Conservation (phyloP, 2,113 vertebrate genomes). For the Xiphophorus couchianus region DNA sequence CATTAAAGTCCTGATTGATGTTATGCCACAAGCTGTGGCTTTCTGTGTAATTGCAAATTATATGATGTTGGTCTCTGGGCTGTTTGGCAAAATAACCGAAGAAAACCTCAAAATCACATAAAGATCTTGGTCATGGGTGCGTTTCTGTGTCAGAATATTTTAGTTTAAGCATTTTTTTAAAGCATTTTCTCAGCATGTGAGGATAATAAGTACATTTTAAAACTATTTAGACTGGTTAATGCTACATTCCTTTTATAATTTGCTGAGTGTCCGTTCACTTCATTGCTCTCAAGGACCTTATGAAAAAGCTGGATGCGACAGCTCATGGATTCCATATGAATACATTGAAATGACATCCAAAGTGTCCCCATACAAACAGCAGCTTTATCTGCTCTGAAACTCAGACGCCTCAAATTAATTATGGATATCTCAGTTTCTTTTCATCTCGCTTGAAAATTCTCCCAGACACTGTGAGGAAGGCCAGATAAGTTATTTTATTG, state of each 20-base stretch:
- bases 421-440: conserved; percentile 14
- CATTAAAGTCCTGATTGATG: background rate
- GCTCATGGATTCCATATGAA: conserved; percentile 20
- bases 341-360: conserved; percentile 1
- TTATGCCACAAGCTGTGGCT: background rate
- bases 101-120: background rate
- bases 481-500: conserved; percentile 12
- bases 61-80: background rate
- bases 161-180: background rate
- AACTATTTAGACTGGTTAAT: background rate
- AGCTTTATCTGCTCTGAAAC: conserved; percentile 25
- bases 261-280: background rate
- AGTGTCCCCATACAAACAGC: conserved; percentile 7
- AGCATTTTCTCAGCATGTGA: background rate
- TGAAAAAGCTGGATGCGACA: conserved; percentile 22
- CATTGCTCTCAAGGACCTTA: conserved; percentile 18
- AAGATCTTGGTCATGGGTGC: too few relatives aligned
- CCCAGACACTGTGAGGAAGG: background rate
- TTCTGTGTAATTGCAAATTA: background rate
- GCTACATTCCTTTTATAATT: background rate
- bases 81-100: background rate
- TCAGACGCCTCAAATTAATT: conserved; percentile 33
- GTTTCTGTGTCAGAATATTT: background rate
- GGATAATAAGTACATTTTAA: background rate
- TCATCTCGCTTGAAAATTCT: conserved; percentile 14